Base-by-base conservation (phyloP, 2,888 invertebrate species). In the Dinocampus coccinellae region DNA sequence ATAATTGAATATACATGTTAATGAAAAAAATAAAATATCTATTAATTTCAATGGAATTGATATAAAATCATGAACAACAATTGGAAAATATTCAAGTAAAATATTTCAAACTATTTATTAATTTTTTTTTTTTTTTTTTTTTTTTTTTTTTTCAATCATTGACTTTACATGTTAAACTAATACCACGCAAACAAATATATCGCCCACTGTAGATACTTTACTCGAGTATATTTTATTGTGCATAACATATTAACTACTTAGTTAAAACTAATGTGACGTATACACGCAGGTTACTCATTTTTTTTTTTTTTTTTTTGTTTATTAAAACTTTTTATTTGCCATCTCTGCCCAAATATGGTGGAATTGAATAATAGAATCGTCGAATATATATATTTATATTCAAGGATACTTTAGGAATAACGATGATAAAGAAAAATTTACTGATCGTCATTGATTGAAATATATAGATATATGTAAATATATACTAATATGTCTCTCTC, bases 151-250 rank as follows among this genome's bases (percentile, higher is more conserved):
- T 29, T 29, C 26, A 11, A 26, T 57, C 57, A 3, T 26, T 34
- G 16, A 16, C n/a, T 33, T 1, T 29, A 36, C 33, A 24, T 24
- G 36, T 65, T 36, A 60, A 65, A 65, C 70, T 70, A 70, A 70
- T 70, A 24, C 70, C 70, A n/a, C 22, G 24, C 70, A n/a, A n/a
- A n/a, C 70, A 70, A 70, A 70, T 58, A 70, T 65, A 57, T 58
- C 65, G 65, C 70, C 70, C 70, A 70, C 70, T n/a, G n/a, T n/a
- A n/a, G 58, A 57, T n/a, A 29, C 22, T 24, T 55, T 20, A 58
- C 22, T 63, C 26, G 26, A 1, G 53, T 39, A 57, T 36, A 26
- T 16, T 20, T 22, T n/a, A 42, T 22, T 29, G 57, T 26, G 13
- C 24, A 7, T n/a, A 24, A 29, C n/a, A 29, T n/a, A n/a, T n/a